Base-by-base conservation (phyloP, 1,140 invertebrate genomes). In the Solenopsis invicta region DNA sequence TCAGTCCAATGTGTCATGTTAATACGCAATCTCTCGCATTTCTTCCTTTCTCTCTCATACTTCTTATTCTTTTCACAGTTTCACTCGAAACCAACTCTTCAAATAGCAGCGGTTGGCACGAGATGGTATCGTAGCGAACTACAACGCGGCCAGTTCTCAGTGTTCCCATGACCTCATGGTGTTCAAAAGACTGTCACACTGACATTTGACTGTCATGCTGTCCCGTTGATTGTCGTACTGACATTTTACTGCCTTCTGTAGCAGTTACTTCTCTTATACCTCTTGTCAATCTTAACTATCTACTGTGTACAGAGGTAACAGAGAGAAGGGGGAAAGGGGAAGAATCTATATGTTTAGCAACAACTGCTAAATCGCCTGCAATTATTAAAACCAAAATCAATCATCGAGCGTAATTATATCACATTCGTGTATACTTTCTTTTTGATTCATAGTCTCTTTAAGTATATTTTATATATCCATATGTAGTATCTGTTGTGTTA, bases 91-190 rank as follows among this genome's bases (percentile, higher is more conserved):
- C 94, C 88, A 95, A 94, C 85, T 95, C 95, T 80, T 94, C 95
- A 93, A 96, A 96, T 89, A 95, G 95, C 41, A 95, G 94, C 89
- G 94, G 93, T 74, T 96, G 96, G 95, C 95, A 95, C 81, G 96
- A 96, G 85, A 96, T 96, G 95, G 94, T 95, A 87, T 96, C 96
- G 94, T 96, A 96, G 96, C 95, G 94, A 93, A 95, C 89, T 94
- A 94, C 92, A 92, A 92, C 90, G 76, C 90, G 94, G 82, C 12
- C 34, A 66, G 18, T 50, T 69, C 21, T 50, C 91, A 93, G 88
- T 93, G 93, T 92, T 92, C 94, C 93, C 93, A 95, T 94, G 93
- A 95, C 93, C 92, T 94, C 91, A 94, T 95, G 95, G 95, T 95
- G 95, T 95, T 95, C 94, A 95, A 95, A 95, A 95, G 94, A 94